Evolutionary conservation across 1,140 invertebrate species (phyloP), one percentile per base, ranked within the genome.

Genomic region (Drosophila watanabei): DNA sequence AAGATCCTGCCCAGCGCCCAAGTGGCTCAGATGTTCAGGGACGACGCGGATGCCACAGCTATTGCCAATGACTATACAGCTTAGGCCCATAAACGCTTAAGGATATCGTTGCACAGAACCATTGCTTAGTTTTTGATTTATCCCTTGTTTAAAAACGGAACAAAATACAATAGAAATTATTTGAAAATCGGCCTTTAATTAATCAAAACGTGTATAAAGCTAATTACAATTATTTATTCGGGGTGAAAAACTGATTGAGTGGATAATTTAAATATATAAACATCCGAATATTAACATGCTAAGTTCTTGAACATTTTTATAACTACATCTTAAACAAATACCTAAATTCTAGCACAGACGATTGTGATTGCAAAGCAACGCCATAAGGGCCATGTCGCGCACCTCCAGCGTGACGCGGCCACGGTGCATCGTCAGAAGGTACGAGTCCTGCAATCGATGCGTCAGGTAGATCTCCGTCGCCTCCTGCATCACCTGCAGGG

Each of bases 1-100:
- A 90, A 90, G 54, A 64, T 90, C 16, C 72, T 90, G 7, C 86
- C 86, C 35, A 90, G 86, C 39, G 86, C 86, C 18, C 86, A 90
- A 64, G 87, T 90, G 39, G 77, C 86, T 10, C 86, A 91, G 58
- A 90, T 90, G 82, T 86, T 90, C 10, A 62, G 86, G 45, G 86
- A 90, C 35, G 86, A 89, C 51, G 16, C 79, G 32, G 82, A 86
- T 18, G 49, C 79, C 51, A 62, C 71, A 48, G 75, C 75, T 60
- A 89, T 90, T 82, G 71, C 82, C 69, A 90, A 89, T 79, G 77
- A 79, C 59, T 79, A 79, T 20, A 33, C 76, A 71, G 59, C 75
- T 63, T 79, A 79, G 60, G 72, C 45, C 73, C 13, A 45, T 24
- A 30, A 73, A 32, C 28, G 52, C 70, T 60, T 60, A 52, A 51